Base-by-base conservation (phyloP, 2,888 invertebrate species). In the Chloromyia formosa region DNA sequence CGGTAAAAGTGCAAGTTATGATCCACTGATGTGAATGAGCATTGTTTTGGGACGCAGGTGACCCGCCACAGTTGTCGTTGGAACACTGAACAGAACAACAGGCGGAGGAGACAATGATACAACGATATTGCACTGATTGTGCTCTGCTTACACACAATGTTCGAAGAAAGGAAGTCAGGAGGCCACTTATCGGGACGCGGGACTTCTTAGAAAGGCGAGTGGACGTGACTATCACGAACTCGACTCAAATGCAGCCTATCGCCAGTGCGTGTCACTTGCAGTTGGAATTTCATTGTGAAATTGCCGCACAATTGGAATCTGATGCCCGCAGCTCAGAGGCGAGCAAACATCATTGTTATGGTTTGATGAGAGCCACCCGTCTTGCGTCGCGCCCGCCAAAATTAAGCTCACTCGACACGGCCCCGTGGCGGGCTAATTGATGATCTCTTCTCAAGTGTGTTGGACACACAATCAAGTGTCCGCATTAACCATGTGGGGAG, bases 181-280 rank as follows among this genome's bases (percentile, higher is more conserved):
- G 49, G 16, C 14, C 3, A 49, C 49, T 35, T 35, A 35, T 35
- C 27, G 27, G 2, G 49, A 12, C 5, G 2, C 12, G 12, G 49
- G 49, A n/a, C 1, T 49, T 49, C 49, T 12, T n/a, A 49, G 49
- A 49, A 49, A 49, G 3, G 3, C 27, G 7, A 40, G 60, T 23
- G 27, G 49, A 49, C 14, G 49, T n/a, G 2, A 49, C 58, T 12
- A 27, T 20, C 62, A 62, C 62, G 62, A 35, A 16, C n/a, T 40
- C 23, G 62, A 35, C 62, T 16, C 16, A 40, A 62, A 62, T 16
- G 12, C 61, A 61, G 27, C 3, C 49, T 35, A 42, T 66, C 22
- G 22, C 7, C 27, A 71, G 16, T 71, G 56, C 58, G n/a, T 23
- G 56, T 35, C 71, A 71, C 71, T 40, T 42, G 71, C 42, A 49